These are phyloP conservation scores for Cryptus armator DNA, from an alignment of 2,888 invertebrate species.

Conservation along the genomic window DNA sequence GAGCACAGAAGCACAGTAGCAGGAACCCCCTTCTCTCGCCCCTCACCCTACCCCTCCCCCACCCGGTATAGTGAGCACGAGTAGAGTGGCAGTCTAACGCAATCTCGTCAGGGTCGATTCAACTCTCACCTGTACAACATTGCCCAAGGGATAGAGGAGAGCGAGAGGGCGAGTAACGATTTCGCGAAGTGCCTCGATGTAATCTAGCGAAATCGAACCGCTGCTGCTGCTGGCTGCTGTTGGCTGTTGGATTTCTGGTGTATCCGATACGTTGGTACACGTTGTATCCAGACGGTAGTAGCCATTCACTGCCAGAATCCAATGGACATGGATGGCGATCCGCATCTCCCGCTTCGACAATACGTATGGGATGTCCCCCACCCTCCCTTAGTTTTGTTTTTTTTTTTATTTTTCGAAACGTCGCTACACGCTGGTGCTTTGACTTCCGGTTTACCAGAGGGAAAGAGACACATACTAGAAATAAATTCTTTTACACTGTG, in stretches of 20 bases:
- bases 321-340: slow-evolving; percentile 20
- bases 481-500: slow-evolving; percentile 26
- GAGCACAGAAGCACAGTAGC: not conserved
- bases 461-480: slow-evolving; percentile 4
- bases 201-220: slow-evolving; percentile 65
- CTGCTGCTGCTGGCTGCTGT: slow-evolving; percentile 38
- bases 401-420: slow-evolving; percentile 21
- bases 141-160: slow-evolving; percentile 10
- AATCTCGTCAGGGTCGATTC: slow-evolving; percentile 64
- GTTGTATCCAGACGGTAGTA: slow-evolving; percentile 10
- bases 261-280: slow-evolving; percentile 20
- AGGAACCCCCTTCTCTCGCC: no score
- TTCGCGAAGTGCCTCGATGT: slow-evolving; percentile 56
- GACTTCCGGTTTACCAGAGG: slow-evolving; percentile 31
- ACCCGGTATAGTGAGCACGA: slow-evolving; percentile 9
- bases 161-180: slow-evolving; percentile 55
- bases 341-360: slow-evolving; percentile 25
- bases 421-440: not conserved
- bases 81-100: slow-evolving; percentile 32
- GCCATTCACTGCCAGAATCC: slow-evolving; percentile 45
- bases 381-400: not conserved
- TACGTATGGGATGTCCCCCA: slow-evolving; percentile 41
- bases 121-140: slow-evolving; percentile 61
- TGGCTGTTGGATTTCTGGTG: slow-evolving; percentile 31
- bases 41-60: no score